These are phyloP conservation scores for Ectemnius continuus DNA, from an alignment of 2,888 invertebrate species.

Conservation along the genomic window DNA sequence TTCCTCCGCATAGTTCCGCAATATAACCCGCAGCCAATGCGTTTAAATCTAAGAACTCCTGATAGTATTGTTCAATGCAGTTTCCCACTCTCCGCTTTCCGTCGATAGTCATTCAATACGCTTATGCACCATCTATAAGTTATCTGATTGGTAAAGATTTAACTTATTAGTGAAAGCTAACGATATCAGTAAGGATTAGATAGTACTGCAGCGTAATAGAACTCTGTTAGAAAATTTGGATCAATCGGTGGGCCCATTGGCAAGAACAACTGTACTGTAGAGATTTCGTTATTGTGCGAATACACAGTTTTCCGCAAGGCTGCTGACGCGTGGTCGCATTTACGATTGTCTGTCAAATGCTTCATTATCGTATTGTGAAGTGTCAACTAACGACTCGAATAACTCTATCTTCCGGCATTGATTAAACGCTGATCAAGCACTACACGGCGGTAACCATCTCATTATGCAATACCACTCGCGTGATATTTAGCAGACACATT, in stretches of 20 bases:
- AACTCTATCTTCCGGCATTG: constrained; percentile 32
- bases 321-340: constrained; percentile 12
- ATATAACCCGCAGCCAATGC: constrained; percentile 27
- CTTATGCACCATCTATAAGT: too few relatives aligned
- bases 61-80: constrained; percentile 13
- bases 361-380: constrained; percentile 22
- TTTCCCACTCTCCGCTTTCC: constrained; percentile 19
- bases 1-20: constrained; percentile 15
- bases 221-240: too few relatives aligned
- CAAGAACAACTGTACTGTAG: constrained; percentile 6
- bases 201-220: too few relatives aligned
- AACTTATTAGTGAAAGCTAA: too few relatives aligned
- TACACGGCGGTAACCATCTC: constrained; percentile 24
- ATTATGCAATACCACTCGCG: neutral
- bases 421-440: constrained; percentile 40
- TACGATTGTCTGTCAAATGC: constrained; percentile 21
- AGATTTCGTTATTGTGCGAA: constrained; percentile 11
- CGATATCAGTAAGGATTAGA: too few relatives aligned
- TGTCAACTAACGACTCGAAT: constrained; percentile 32
- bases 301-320: constrained; percentile 11
- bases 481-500: constrained; percentile 4
- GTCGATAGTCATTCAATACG: too few relatives aligned
- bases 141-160: too few relatives aligned
- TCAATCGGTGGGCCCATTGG: neutral
- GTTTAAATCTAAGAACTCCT: constrained; percentile 28